phyloP scores from a whole-genome alignment of 2,113 vertebrate species.

The Sterrhoptilus dennistouni region DNA sequence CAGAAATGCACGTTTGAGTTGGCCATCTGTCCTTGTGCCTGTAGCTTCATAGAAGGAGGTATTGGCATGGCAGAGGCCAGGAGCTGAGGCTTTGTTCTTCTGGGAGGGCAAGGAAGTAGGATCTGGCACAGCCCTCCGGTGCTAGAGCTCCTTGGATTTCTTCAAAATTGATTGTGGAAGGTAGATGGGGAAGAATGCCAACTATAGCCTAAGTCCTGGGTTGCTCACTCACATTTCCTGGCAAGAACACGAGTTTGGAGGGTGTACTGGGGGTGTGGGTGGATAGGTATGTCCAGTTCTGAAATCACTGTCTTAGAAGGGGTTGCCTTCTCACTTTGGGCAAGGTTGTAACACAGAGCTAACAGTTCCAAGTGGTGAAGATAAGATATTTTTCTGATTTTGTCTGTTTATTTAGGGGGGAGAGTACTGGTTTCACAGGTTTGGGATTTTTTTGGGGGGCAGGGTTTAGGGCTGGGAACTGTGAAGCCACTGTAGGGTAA shows the following conservation, averaged over 20 bases:
- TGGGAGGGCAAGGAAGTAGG: neutral
- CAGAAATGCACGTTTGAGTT: neutral
- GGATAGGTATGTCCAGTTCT: neutral
- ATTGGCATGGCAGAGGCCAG: neutral
- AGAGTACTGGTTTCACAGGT: too few species aligned
- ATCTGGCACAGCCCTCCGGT: neutral
- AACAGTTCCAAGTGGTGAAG: neutral
- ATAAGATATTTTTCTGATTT: neutral
- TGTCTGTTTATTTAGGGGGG: neutral
- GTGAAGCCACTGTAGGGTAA: neutral
- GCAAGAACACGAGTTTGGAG: neutral
- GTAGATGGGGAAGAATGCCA: neutral
- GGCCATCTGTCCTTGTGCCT: conserved; percentile 31
- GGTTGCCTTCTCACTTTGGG: neutral
- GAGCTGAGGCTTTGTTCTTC: neutral
- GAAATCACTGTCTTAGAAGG: neutral
- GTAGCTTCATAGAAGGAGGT: neutral
- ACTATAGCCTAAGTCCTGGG: neutral
- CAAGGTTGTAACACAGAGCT: neutral
- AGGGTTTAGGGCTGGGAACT: neutral
- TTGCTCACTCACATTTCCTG: neutral
- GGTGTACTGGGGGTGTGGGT: fast-evolving
- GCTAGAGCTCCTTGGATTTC: neutral
- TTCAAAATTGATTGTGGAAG: neutral
- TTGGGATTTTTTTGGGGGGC: neutral